Conservation (phyloP, 2,113 vertebrate species). For the Eudorcas thomsonii region DNA sequence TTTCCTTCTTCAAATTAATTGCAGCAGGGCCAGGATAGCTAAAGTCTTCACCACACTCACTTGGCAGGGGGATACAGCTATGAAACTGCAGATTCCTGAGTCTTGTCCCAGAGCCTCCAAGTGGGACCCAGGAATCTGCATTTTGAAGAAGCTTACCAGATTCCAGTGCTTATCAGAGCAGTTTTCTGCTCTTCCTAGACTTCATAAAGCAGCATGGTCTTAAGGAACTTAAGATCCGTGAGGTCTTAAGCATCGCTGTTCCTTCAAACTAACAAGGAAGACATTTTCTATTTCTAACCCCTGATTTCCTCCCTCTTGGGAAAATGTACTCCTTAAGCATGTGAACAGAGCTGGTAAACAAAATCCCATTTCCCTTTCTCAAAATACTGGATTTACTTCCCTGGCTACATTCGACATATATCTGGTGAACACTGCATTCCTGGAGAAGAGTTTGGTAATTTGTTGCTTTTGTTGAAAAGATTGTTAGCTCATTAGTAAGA, state of each 20-base stretch:
- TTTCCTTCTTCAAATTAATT: background rate
- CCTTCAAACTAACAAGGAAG: background rate
- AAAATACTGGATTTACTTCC: background rate
- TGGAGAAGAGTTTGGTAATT: background rate
- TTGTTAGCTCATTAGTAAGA: background rate
- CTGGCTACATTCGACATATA: background rate
- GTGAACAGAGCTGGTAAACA: background rate
- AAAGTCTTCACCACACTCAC: background rate
- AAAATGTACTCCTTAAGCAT: background rate
- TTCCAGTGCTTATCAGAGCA: background rate
- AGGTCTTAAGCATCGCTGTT: background rate
- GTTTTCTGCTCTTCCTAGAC: background rate
- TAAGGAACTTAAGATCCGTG: background rate
- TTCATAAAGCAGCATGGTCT: background rate
- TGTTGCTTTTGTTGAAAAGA: background rate
- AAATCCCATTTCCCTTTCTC: background rate
- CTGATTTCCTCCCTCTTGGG: background rate
- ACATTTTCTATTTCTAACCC: constrained; percentile 4
- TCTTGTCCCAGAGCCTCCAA: background rate
- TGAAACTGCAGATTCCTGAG: background rate
- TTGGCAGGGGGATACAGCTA: background rate
- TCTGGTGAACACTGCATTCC: background rate
- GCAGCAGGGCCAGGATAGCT: background rate
- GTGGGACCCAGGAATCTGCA: background rate
- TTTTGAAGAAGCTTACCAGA: background rate